A percentile compares a stretch with the other conserved stretches of the same genome.
Conservation (phyloP, 1,140 invertebrate genomes). For the Dufourea novaeangliae region DNA sequence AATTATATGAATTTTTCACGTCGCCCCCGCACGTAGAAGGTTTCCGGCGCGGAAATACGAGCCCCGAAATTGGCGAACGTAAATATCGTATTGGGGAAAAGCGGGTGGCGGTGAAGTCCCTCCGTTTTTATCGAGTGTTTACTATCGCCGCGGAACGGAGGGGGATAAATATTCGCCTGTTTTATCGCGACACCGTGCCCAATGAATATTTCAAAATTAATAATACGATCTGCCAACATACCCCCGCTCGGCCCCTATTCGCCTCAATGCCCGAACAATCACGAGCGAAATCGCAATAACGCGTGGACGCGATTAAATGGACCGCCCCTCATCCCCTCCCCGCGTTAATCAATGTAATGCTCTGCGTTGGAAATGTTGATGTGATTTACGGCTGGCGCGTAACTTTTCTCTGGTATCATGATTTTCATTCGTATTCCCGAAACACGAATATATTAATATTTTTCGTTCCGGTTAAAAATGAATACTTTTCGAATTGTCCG, state of each 20-base stretch:
- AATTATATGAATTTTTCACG: background rate
- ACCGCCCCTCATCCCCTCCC: too few species aligned
- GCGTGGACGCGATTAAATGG: constrained; percentile 6
- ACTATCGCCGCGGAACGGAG: constrained; percentile 10
- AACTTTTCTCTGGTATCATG: background rate
- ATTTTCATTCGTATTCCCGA: too few species aligned
- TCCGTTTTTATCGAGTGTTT: constrained; percentile 36
- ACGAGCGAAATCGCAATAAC: background rate
- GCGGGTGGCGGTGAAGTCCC: background rate
- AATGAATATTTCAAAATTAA: constrained; percentile 54
- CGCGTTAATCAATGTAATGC: background rate
- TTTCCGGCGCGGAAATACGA: background rate
- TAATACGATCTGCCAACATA: constrained; percentile 5
- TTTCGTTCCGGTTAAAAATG: too few species aligned
- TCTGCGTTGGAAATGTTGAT: background rate
- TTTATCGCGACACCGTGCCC: constrained; percentile 38
- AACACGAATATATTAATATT: too few species aligned
- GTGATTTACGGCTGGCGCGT: background rate
- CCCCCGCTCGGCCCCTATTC: too few species aligned
- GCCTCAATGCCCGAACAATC: too few species aligned
- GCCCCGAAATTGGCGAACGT: constrained; percentile 25
- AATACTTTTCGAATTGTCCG: too few species aligned
- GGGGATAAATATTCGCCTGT: background rate
- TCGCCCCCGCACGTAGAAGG: background rate
- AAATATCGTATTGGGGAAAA: constrained; percentile 35